Evolutionary conservation across 1,140 invertebrate genomes (phyloP).

Genomic region (Heliconius eleuchia): DNA sequence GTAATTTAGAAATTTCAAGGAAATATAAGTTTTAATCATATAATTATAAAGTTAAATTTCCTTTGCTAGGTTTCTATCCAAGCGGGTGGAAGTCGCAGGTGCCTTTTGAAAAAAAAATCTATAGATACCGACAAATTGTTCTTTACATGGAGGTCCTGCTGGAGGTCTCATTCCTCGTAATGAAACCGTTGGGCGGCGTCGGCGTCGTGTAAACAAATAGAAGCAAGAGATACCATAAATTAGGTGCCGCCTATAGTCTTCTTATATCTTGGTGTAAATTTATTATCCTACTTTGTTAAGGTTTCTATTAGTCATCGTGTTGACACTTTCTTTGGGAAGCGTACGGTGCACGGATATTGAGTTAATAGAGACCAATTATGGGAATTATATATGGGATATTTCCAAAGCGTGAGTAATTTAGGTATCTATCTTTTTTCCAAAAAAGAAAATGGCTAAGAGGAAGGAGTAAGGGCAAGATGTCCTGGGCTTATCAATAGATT

Average conservation of each 20-base stretch:
- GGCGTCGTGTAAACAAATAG: constrained; percentile 21
- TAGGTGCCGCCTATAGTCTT: neutral
- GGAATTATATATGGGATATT: too few species aligned
- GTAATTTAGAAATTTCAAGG: neutral
- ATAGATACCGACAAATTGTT: neutral
- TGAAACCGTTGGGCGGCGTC: constrained; percentile 43
- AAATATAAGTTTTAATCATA: neutral
- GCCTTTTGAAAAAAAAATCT: neutral
- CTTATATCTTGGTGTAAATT: neutral
- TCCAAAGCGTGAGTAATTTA: too few species aligned
- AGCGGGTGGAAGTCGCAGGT: neutral
- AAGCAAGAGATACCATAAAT: neutral
- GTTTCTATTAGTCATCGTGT: neutral
- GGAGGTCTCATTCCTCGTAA: constrained; percentile 57
- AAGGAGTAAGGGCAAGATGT: too few species aligned
- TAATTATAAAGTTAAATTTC: neutral
- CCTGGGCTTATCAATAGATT: too few species aligned
- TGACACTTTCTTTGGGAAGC: neutral
- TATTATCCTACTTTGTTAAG: neutral
- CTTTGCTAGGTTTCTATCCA: constrained; percentile 4
- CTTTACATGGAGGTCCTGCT: constrained; percentile 26
- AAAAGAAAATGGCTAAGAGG: neutral
- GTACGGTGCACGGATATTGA: too few species aligned
- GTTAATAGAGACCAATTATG: too few species aligned
- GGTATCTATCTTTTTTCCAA: too few species aligned